Evolutionary conservation across 2,888 invertebrate species (phyloP), one percentile per base, ranked within the genome.

Genomic region (Salpingus planirostris): DNA sequence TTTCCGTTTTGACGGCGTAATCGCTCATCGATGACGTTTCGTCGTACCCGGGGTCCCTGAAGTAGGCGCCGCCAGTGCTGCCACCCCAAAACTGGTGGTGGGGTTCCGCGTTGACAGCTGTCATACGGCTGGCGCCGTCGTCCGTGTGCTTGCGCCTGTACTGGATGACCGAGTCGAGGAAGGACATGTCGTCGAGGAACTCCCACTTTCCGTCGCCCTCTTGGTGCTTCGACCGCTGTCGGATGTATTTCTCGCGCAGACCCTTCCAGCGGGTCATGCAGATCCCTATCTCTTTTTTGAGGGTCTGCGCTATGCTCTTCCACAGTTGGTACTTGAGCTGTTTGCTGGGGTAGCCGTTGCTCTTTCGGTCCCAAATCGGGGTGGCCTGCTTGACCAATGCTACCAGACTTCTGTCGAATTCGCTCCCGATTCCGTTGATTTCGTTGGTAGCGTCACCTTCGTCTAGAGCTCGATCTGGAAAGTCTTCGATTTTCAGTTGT

Each of bases 241-340:
- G 35, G 14, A 57, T 55, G 33, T 57, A 57, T 31, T 57, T 57
- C 32, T 57, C 57, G 25, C 56, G 39, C 15, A 57, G 34, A 6
- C 50, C 55, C 38, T 57, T 57, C 57, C 57, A 57, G 8, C 53
- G 33, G 18, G 52, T 29, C 44, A 51, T 50, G 36, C 57, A 57
- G 21, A 42, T 32, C 26, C 47, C 46, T 2, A 45, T 36, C 30
- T 55, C 52, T 15, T 44, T 33, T 21, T 52, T 47, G 18, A 57
- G 31, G 10, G 37, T 44, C 13, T 43, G 31, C 3, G 49, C 47
- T 22, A 57, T 52, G 2, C 34, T 38, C 23, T 45, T 42, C 57
- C 57, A 57, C 5, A 55, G 32, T 32, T 53, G 47, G 26, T 43
- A 43, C 33, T 55, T 55, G 2, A 53, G 27, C 15, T 42, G 43